Evolutionary conservation across 2,113 vertebrate species (phyloP).

Genomic region (Oophaga pumilio): DNA sequence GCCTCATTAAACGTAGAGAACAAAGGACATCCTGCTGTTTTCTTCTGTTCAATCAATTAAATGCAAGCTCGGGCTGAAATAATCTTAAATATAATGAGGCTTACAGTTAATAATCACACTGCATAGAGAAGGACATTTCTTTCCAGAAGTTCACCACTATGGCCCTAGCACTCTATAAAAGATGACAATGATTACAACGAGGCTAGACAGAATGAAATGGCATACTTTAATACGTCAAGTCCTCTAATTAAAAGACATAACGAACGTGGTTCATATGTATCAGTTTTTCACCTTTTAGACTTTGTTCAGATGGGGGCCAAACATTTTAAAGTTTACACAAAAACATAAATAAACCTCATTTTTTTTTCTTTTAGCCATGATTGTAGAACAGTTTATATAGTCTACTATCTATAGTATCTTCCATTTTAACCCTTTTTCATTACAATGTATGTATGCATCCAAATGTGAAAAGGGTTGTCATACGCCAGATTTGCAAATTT

Average conservation of each 20-base stretch:
- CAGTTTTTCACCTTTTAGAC: not conserved
- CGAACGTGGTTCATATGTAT: not conserved
- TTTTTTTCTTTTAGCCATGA: no score
- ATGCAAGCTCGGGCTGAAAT: not conserved
- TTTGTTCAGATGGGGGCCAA: not conserved
- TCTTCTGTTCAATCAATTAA: constrained; percentile 26
- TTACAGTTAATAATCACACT: not conserved
- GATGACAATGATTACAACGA: not conserved
- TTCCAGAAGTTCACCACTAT: not conserved
- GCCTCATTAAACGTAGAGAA: constrained; percentile 25
- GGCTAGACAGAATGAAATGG: not conserved
- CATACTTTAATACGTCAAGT: not conserved
- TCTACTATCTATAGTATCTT: no score
- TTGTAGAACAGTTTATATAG: no score
- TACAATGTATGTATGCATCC: no score
- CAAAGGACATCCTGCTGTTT: constrained; percentile 11
- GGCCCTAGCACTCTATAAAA: not conserved
- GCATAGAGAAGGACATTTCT: not conserved
- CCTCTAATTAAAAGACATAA: not conserved
- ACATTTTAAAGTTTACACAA: not conserved
- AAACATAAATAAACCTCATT: not conserved
- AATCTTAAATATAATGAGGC: constrained; percentile 1
- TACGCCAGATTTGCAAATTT: no score
- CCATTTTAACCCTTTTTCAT: no score
- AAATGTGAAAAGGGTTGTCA: no score